phyloP scores from a whole-genome alignment of 2,797 vertebrate genomes.

The Leptodactylus fallax region DNA sequence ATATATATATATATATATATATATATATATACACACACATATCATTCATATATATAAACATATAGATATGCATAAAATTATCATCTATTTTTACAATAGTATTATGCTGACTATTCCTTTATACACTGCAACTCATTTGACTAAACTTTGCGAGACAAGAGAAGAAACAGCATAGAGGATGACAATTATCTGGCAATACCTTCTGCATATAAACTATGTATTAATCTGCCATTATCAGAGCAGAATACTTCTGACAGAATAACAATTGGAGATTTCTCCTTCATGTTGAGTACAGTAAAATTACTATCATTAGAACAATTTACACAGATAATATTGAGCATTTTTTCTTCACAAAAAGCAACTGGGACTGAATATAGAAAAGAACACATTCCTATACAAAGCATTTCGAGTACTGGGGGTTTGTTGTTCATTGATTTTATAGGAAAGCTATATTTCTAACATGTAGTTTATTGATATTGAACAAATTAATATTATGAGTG shows the following conservation, averaged over 20 bases:
- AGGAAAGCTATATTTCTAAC: not conserved
- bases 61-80: not conserved
- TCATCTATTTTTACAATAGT: not conserved
- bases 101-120: not conserved
- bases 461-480: not conserved
- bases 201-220: slow-evolving; percentile 51
- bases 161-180: slow-evolving; percentile 31
- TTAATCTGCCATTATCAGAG: slow-evolving; percentile 51
- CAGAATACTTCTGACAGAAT: slow-evolving; percentile 38
- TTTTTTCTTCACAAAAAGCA: slow-evolving; percentile 5
- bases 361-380: not conserved
- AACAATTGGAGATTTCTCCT: slow-evolving; percentile 46
- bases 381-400: not conserved
- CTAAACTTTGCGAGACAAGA: slow-evolving; percentile 10
- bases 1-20: too few species aligned
- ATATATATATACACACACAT: too few species aligned
- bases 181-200: slow-evolving; percentile 41
- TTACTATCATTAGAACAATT: slow-evolving; percentile 43
- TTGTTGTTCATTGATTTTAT: not conserved
- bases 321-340: slow-evolving; percentile 14
- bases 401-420: not conserved
- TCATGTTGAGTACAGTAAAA: slow-evolving; percentile 37
- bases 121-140: slow-evolving; percentile 13
- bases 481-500: not conserved
- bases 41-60: too few species aligned